These are phyloP conservation scores for Albula glossodonta DNA, from an alignment of 2,113 vertebrate species.

Conservation along the genomic window DNA sequence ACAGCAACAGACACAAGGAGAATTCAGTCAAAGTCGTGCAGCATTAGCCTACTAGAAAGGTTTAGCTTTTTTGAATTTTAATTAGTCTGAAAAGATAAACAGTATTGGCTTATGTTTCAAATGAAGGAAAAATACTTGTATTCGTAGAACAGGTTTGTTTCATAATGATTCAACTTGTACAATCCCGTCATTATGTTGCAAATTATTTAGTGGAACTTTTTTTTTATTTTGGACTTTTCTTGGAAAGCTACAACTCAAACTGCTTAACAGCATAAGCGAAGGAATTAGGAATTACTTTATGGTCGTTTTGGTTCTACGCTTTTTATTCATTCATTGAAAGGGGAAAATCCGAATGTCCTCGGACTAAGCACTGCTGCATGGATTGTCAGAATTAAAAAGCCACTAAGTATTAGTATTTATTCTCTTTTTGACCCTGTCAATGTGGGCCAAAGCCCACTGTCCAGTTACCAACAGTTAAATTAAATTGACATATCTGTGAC, in stretches of 20 bases:
- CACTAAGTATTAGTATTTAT: too few relatives aligned
- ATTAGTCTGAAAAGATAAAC: not conserved
- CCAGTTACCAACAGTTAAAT: too few relatives aligned
- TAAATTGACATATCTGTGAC: too few relatives aligned
- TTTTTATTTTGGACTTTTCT: not conserved
- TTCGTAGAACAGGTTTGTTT: not conserved
- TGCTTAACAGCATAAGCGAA: not conserved
- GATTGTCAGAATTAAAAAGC: not conserved
- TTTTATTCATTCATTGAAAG: not conserved
- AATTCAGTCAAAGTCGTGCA: constrained; percentile 25
- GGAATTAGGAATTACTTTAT: not conserved
- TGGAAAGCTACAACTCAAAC: not conserved
- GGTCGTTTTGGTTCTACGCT: not conserved
- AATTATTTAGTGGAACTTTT: too few relatives aligned
- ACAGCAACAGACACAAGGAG: constrained; percentile 38
- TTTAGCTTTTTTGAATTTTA: not conserved
- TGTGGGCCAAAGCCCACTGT: too few relatives aligned
- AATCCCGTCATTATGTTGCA: not conserved
- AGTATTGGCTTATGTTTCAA: not conserved
- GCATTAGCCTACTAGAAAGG: not conserved
- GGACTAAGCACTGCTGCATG: not conserved
- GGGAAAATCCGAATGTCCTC: not conserved
- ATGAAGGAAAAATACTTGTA: not conserved
- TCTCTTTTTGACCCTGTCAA: too few relatives aligned
- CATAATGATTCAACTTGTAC: not conserved